Percentiles rank a stretch among this genome's conserved stretches.
These are phyloP conservation scores for Diploscapter pachys DNA, from an alignment of 1,140 invertebrate genomes.

Conservation along the genomic window DNA sequence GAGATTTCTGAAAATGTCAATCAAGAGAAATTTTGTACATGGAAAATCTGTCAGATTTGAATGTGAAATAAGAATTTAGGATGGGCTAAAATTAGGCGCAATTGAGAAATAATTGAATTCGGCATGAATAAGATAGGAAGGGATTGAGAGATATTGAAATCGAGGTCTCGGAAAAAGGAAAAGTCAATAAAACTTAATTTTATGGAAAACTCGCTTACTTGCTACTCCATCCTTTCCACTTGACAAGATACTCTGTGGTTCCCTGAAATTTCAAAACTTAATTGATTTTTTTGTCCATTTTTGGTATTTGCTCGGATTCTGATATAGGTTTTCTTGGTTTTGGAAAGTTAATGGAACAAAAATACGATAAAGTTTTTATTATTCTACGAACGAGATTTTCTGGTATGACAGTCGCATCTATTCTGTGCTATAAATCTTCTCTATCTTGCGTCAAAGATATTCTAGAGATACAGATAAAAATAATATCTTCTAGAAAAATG, in stretches of 20 bases:
- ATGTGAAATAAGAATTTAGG: not conserved
- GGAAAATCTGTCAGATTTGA: not conserved
- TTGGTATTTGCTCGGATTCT: not conserved
- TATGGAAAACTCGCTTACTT: not conserved
- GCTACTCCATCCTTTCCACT: slow-evolving; percentile 9
- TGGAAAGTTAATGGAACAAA: not conserved
- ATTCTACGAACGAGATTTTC: not conserved
- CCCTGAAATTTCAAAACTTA: slow-evolving; percentile 6
- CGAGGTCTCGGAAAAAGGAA: not conserved
- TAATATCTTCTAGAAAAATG: too few species aligned
- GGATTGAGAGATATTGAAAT: not conserved
- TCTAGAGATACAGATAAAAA: too few species aligned
- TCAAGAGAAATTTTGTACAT: too few species aligned
- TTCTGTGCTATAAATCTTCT: not conserved
- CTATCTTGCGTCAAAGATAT: not conserved
- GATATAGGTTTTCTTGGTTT: not conserved
- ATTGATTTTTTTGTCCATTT: slow-evolving; percentile 2
- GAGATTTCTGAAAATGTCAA: too few species aligned
- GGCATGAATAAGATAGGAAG: not conserved
- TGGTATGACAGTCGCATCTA: not conserved
- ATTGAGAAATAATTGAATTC: not conserved
- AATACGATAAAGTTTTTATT: not conserved
- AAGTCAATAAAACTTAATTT: not conserved
- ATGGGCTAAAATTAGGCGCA: not conserved
- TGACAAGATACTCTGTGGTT: slow-evolving; percentile 12